A percentile compares a stretch with the other conserved stretches of the same genome.
phyloP scores from a whole-genome alignment of 2,113 vertebrate genomes.

The Indicator maculatus region DNA sequence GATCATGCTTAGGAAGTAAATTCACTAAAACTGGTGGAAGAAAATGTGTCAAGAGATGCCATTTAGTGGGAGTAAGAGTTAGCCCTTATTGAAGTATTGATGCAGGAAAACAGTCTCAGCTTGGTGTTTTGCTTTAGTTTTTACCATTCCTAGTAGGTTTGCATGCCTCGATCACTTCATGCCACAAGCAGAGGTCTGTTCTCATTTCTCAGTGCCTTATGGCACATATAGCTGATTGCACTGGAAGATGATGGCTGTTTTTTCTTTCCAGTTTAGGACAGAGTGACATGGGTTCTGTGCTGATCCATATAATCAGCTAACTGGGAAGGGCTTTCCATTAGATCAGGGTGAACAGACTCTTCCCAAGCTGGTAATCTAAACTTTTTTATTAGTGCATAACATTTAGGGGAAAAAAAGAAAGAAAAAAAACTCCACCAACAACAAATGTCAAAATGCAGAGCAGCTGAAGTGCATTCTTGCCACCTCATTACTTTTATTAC shows the following conservation, averaged over 20 bases:
- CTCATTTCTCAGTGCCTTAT: neutral
- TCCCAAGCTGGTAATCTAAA: constrained; percentile 13
- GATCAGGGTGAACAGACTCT: constrained; percentile 21
- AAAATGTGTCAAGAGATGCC: neutral
- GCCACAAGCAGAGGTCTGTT: neutral
- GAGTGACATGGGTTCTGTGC: neutral
- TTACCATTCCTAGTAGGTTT: neutral
- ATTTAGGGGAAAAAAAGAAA: neutral
- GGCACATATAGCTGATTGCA: neutral
- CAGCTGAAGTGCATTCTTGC: constrained; percentile 48
- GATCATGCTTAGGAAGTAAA: neutral
- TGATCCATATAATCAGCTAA: neutral
- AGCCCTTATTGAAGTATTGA: neutral
- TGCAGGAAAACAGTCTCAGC: neutral
- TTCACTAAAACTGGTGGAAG: neutral
- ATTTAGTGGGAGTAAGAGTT: neutral
- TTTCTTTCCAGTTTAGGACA: neutral
- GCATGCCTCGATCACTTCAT: neutral
- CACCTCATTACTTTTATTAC: constrained; percentile 63
- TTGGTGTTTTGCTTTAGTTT: neutral
- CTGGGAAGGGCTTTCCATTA: neutral
- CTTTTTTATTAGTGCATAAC: neutral
- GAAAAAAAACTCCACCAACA: too few species aligned
- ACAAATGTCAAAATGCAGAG: constrained; percentile 22
- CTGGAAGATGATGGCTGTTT: accelerated